Evolutionary conservation across 2,797 vertebrate genomes (phyloP), one percentile per base, ranked within the genome.

Genomic region (Siniperca undulata): DNA sequence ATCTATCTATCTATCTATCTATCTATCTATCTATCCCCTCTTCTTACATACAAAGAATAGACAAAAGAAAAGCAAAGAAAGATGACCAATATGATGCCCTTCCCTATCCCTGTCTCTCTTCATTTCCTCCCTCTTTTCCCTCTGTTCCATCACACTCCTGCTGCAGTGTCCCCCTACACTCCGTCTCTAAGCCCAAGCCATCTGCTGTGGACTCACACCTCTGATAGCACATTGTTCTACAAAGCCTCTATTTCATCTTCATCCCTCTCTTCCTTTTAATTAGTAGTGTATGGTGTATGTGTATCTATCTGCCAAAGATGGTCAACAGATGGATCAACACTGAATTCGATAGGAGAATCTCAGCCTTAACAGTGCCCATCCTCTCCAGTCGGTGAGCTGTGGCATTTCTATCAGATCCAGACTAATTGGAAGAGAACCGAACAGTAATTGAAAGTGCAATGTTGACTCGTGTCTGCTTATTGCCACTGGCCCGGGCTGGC

Each of bases 201-300:
- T 94, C 93, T 94, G 93, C 85, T 91, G 82, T n/a, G 67, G 83
- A 72, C 86, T 90, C 83, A 80, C 89, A 92, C 91, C 93, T 93
- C 92, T 81, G 88, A 90, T 82, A 85, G 78, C 82, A 82, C 90
- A 86, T 86, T 90, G 84, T 90, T 87, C 78, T 38, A n/a, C 77
- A 80, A 78, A 84, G 75, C 78, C 61, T 42, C 78, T 19, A 40
- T 81, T 77, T 88, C 77, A 62, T 86, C 81, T 61, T 65, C 74
- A 56, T 82, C 80, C 77, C 70, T 84, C 81, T 77, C 73, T 62
- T 74, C 59, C 55, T 81, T 86, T 91, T 89, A 88, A 91, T 88
- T 82, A 83, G 86, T 42, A 14, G 50, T 73, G 82, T 69, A 61
- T 44, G 52, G 46, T 74, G 77, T 34, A 17, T 58, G 78, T 77